Base-by-base conservation (phyloP, 2,797 vertebrate species). In the Agapornis canus region DNA sequence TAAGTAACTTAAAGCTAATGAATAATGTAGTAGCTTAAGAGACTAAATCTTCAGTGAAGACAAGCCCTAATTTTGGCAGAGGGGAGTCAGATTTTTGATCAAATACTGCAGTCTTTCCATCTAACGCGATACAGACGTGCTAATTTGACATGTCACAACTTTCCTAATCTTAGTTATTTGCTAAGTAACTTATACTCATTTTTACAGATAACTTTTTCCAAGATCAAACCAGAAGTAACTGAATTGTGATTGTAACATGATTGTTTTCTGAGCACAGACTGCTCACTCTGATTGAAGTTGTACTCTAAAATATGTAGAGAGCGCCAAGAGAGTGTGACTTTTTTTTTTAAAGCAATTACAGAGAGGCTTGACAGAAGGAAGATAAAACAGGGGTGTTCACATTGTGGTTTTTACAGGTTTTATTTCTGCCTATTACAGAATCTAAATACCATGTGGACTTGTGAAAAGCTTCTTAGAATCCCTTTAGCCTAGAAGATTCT, bases 101-200 rank as follows among this genome's bases (percentile, higher is more conserved):
- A 81, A 85, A 80, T 64, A 45, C 11, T 68, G 3, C 37, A 29
- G 7, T 70, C 13, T 39, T 37, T 68, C 22, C 39, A 42, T 39
- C 43, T 82, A 45, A 49, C 32, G 14, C 51, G 69, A 45, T 64
- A 60, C n/a, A 68, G 51, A 72, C 26, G 35, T 47, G 13, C 32
- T 57, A 94, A 75, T 64, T 51, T n/a, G 37, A 22, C 70, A 6
- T 57, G 48, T 61, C 48, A 54, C 22, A 51, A 16, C 42, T 31
- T 85, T 89, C 61, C 23, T 87, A 26, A 66, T 92, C 31, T 80
- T 68, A 54, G 20, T 63, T 91, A 65, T 90, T 92, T 92, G 87
- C 32, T 63, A 23, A 56, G 39, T 73, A 66, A 78, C 12, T 80
- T 91, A 7, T 2, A 69, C 29, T 75, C 6, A 5, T 82, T 89